These are phyloP conservation scores for Mastomys natalensis DNA, from an alignment of 2,113 vertebrate genomes.

Conservation along the genomic window DNA sequence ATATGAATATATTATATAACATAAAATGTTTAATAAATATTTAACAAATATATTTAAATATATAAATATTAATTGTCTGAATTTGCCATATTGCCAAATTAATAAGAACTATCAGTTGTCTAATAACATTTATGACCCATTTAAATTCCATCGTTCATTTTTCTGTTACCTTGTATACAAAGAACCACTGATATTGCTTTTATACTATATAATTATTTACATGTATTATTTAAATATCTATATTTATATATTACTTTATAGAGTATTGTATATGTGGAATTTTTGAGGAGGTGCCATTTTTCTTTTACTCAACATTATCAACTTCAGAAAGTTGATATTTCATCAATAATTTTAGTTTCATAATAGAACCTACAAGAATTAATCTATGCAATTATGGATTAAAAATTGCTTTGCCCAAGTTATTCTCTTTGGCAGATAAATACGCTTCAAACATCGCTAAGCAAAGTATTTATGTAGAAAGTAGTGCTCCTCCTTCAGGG, in stretches of 20 bases:
- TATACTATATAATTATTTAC: not conserved
- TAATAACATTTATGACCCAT: not conserved
- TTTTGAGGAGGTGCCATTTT: not conserved
- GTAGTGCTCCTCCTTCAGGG: not conserved
- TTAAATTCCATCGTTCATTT: not conserved
- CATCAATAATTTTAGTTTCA: not conserved
- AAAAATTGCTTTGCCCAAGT: not conserved
- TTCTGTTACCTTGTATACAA: not conserved
- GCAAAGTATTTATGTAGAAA: not conserved
- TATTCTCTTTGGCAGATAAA: not conserved
- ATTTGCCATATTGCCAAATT: not conserved
- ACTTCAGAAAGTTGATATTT: not conserved
- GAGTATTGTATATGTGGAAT: not conserved
- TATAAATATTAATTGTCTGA: not conserved
- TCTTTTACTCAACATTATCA: not conserved
- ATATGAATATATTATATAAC: no score
- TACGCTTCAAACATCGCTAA: not conserved
- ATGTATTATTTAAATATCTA: not conserved
- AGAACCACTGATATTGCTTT: not conserved
- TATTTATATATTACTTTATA: not conserved
- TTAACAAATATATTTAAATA: not conserved
- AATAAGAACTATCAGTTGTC: not conserved
- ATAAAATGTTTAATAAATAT: no score
- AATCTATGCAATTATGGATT: not conserved
- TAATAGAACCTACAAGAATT: not conserved